Base-by-base conservation (phyloP, 2,113 vertebrate genomes). In the Sceloporus undulatus region DNA sequence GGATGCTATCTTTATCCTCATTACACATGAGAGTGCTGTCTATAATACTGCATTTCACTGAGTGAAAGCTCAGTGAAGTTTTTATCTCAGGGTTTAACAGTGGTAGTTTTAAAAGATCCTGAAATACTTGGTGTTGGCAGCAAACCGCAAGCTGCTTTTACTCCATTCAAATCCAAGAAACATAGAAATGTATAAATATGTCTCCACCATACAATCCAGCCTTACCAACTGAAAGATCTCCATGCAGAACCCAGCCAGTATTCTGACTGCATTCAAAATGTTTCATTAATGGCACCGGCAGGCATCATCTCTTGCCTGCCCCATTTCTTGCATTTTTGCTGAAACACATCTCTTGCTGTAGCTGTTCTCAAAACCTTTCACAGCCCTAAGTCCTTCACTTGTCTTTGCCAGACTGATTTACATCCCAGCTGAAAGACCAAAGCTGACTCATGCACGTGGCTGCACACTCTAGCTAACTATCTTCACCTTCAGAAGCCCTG, bases 301-400 rank as follows among this genome's bases (percentile, higher is more conserved):
- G 89, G 82, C 66, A 82, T 76, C 74, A 74, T 52, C 91, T 88
- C 59, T 94, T 66, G 40, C 76, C 62, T 91, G 19, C 87, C 65
- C 91, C 83, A 29, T 80, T 89, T 88, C 85, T 95, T 91, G 94
- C 91, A 77, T 82, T 89, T 91, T 91, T 93, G 92, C 92, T 91
- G 88, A 87, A 93, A 85, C 79, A 89, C 95, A 96, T 95, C 94
- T 95, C 94, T 94, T 94, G 83, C 82, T 95, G 93, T 93, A 94
- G 94, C 92, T 94, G 95, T 89, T 94, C 11, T 86, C 75, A 85
- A 78, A 94, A 91, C 76, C 84, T 92, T 93, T 94, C 94, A 90
- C 93, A 94, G 85, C 13, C 85, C 88, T 23, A 52, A 59, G 75
- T 42, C 62, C 78, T 79, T 91, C 10, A 85, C 79, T 92, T 91